Conservation (phyloP, 2,888 invertebrate species). For the Pollenia angustigena region DNA sequence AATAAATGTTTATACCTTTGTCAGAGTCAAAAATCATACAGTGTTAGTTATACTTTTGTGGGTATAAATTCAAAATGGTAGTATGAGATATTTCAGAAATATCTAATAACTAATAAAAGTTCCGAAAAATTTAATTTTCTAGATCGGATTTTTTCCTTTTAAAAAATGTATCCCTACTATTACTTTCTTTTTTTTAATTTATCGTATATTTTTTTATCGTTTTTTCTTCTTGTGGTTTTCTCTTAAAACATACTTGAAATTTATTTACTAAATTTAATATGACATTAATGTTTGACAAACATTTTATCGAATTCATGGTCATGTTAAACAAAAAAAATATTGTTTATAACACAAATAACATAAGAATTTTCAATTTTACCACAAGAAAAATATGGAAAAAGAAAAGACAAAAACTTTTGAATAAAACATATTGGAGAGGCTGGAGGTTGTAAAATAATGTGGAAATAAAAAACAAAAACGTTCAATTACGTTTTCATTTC, state of each 20-base stretch:
- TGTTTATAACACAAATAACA: background rate
- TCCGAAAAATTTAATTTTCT: no score
- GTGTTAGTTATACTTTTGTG: no score
- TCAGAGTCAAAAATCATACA: no score
- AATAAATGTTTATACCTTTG: no score
- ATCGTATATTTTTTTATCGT: background rate
- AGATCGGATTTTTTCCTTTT: no score
- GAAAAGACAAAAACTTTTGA: constrained; percentile 6
- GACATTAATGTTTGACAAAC: constrained; percentile 47
- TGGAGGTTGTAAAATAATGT: constrained; percentile 21
- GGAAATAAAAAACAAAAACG: background rate
- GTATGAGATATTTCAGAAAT: no score
- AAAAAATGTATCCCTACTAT: background rate
- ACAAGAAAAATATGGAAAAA: constrained; percentile 4
- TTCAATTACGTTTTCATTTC: constrained; percentile 46
- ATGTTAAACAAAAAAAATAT: constrained; percentile 6
- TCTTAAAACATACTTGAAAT: constrained; percentile 16
- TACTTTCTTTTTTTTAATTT: background rate
- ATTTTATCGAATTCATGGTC: constrained; percentile 45
- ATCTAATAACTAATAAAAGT: no score
- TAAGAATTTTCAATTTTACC: constrained; percentile 34
- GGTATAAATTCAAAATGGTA: no score
- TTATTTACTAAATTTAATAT: constrained; percentile 35
- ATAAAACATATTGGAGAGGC: constrained; percentile 32
- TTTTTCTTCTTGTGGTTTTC: background rate